These are phyloP conservation scores for Drosophila bunnanda DNA, from an alignment of 2,888 invertebrate species.

Conservation along the genomic window DNA sequence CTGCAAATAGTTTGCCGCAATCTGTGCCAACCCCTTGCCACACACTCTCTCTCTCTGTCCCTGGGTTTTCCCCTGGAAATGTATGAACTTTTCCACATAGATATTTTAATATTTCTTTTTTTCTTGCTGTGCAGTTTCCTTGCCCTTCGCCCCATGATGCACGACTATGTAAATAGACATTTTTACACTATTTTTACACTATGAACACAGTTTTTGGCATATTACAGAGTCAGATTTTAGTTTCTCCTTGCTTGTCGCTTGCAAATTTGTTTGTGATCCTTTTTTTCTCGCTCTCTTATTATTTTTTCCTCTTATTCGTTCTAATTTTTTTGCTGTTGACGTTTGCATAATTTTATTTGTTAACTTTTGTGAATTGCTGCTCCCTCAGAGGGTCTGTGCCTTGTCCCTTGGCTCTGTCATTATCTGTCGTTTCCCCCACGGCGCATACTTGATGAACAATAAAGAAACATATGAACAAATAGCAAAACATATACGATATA, in stretches of 20 bases:
- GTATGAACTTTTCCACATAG: slow-evolving; percentile 67
- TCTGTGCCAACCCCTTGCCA: too few relatives aligned
- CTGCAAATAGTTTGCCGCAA: slow-evolving; percentile 73
- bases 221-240: slow-evolving; percentile 59
- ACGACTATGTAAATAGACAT: slow-evolving; percentile 76
- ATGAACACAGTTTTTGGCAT: slow-evolving; percentile 70
- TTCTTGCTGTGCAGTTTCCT: slow-evolving; percentile 1
- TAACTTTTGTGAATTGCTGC: slow-evolving; percentile 62
- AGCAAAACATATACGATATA: not conserved
- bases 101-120: slow-evolving; percentile 55
- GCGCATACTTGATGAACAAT: slow-evolving; percentile 28
- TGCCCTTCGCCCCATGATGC: slow-evolving; percentile 57
- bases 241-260: slow-evolving; percentile 31
- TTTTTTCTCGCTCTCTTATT: slow-evolving; percentile 10
- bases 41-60: not conserved
- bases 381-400: not conserved
- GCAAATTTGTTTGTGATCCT: slow-evolving; percentile 27
- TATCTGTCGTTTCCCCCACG: not conserved
- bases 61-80: slow-evolving; percentile 48
- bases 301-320: slow-evolving; percentile 7
- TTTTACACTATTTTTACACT: slow-evolving; percentile 78
- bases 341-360: slow-evolving; percentile 76
- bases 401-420: slow-evolving; percentile 7
- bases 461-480: slow-evolving; percentile 15
- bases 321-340: slow-evolving; percentile 36